phyloP scores from a whole-genome alignment of 2,797 vertebrate species.

The Propithecus deckenii region DNA sequence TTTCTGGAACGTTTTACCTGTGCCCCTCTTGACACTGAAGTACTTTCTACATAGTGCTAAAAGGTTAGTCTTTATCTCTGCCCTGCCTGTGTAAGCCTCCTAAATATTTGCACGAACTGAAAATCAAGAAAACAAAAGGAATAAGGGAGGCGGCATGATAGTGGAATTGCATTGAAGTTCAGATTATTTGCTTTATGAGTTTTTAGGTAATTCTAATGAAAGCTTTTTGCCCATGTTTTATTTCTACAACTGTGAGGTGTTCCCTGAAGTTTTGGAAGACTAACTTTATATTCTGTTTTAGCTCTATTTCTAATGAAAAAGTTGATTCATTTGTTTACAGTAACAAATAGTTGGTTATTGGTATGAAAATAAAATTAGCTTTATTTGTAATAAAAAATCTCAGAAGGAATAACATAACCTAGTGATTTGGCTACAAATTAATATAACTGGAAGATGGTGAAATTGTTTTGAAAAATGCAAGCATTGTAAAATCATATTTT shows the following conservation, averaged over 20 bases:
- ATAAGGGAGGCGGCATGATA: not conserved
- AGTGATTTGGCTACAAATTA: not conserved
- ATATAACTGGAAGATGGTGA: not conserved
- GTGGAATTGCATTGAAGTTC: not conserved
- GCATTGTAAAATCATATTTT: not conserved
- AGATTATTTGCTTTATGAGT: not conserved
- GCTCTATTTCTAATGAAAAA: slow-evolving; percentile 5
- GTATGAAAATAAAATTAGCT: slow-evolving; percentile 40
- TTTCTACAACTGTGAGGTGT: not conserved
- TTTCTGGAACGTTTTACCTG: not conserved
- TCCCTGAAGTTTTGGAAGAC: not conserved
- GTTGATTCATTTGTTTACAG: not conserved
- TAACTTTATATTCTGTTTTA: not conserved
- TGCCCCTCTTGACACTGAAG: not conserved
- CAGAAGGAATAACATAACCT: not conserved
- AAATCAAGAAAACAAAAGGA: not conserved
- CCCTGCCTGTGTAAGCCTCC: not conserved
- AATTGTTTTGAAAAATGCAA: not conserved
- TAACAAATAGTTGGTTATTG: not conserved
- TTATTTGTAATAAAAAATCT: not conserved
- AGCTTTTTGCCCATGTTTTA: not conserved
- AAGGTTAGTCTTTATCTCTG: not conserved
- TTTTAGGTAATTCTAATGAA: not conserved
- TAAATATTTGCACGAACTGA: not conserved
- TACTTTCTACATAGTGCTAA: not conserved